Percentiles rank a stretch among this genome's conserved stretches.
Evolutionary conservation across 2,888 invertebrate genomes (phyloP).

Genomic region (Stenotaenia linearis): DNA sequence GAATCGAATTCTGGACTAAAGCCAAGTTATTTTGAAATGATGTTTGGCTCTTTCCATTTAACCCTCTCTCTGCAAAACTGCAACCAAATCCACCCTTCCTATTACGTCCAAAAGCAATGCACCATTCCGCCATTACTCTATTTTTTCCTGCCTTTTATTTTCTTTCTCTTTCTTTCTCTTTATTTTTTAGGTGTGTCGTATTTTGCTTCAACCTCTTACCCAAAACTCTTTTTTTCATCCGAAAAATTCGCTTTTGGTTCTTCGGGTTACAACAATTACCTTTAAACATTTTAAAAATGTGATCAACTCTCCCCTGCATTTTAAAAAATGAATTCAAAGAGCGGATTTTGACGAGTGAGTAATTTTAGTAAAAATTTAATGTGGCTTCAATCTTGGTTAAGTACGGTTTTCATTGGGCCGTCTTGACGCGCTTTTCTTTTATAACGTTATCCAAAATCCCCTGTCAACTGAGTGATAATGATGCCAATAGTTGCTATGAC

Average conservation of each 20-base stretch:
- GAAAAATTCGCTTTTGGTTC: too few relatives aligned
- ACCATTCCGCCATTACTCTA: background rate
- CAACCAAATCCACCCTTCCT: conserved; percentile 8
- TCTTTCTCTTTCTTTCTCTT: background rate
- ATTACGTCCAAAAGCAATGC: background rate
- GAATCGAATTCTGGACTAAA: conserved; percentile 4
- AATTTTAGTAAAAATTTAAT: too few relatives aligned
- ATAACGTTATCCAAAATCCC: conserved; percentile 9
- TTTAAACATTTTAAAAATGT: too few relatives aligned
- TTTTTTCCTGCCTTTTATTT: background rate
- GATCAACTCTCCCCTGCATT: too few relatives aligned
- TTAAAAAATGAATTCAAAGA: too few relatives aligned
- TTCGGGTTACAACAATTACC: too few relatives aligned
- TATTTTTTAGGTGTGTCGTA: background rate
- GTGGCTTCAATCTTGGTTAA: too few relatives aligned
- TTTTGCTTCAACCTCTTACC: background rate
- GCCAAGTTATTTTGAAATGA: conserved; percentile 16
- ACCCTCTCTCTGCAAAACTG: background rate
- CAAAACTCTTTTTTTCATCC: background rate
- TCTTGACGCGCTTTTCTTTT: background rate
- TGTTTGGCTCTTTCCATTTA: conserved; percentile 12
- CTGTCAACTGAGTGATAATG: conserved; percentile 10
- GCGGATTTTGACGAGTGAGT: too few relatives aligned
- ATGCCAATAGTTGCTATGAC: conserved; percentile 19
- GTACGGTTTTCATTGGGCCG: too few relatives aligned